These are phyloP conservation scores for Zaprionus taronus DNA, from an alignment of 1,140 invertebrate genomes.

Conservation along the genomic window DNA sequence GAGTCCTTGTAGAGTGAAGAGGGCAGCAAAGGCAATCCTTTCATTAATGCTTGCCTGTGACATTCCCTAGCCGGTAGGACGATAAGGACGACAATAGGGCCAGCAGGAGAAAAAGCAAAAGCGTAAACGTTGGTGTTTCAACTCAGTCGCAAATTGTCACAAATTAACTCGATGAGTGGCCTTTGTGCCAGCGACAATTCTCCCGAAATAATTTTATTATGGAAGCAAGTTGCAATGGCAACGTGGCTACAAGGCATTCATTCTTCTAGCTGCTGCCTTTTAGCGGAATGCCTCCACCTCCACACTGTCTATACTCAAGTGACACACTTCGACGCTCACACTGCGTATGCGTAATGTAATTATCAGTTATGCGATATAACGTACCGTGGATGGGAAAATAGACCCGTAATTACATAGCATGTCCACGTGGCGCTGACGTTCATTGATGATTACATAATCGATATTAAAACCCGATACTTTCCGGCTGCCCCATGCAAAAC, in stretches of 20 bases:
- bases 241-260: constrained; percentile 1
- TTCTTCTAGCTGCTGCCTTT: background rate
- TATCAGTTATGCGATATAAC: constrained; percentile 35
- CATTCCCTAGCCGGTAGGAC: constrained; percentile 21
- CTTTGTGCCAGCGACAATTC: constrained; percentile 54
- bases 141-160: constrained; percentile 61
- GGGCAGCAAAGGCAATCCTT: constrained; percentile 27
- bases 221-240: constrained; percentile 17
- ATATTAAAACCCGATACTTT: constrained; percentile 38
- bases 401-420: constrained; percentile 50
- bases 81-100: background rate
- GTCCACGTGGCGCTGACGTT: constrained; percentile 53
- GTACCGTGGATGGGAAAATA: constrained; percentile 33
- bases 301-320: background rate
- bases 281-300: background rate
- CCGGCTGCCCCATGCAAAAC: constrained; percentile 40
- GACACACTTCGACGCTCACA: constrained; percentile 6
- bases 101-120: constrained; percentile 25
- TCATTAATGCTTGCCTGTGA: constrained; percentile 11
- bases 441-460: constrained; percentile 72
- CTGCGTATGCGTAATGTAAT: constrained; percentile 69
- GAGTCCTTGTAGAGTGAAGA: background rate
- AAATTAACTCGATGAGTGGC: constrained; percentile 79
- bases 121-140: constrained; percentile 50
- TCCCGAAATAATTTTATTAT: constrained; percentile 74